phyloP scores from a whole-genome alignment of 2,797 vertebrate species.

The Sebastes steindachneri region DNA sequence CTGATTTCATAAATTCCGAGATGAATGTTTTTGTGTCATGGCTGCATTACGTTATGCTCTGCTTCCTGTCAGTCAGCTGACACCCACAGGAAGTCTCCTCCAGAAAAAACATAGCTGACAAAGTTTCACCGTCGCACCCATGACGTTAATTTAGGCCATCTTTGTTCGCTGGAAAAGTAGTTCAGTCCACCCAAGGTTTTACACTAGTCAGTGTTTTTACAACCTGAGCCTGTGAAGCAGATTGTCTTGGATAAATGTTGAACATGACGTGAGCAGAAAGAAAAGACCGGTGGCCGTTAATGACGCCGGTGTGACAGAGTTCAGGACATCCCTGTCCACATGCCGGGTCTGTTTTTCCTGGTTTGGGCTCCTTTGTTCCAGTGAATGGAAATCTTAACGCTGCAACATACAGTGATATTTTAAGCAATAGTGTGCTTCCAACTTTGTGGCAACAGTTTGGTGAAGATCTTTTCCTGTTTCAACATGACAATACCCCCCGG shows the following conservation, averaged over 20 bases:
- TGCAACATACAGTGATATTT: neutral
- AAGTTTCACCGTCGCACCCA: neutral
- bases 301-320: neutral
- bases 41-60: neutral
- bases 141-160: neutral
- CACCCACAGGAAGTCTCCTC: slow-evolving; percentile 17
- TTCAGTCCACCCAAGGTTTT: neutral
- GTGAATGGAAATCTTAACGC: neutral
- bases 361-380: neutral
- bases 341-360: neutral
- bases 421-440: neutral
- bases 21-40: neutral
- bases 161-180: neutral
- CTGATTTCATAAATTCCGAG: neutral
- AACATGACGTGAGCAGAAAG: neutral
- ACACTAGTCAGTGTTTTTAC: neutral
- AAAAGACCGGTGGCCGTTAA: neutral
- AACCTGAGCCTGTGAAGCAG: neutral
- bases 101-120: neutral
- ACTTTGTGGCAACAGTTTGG: neutral
- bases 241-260: neutral
- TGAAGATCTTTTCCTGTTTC: neutral
- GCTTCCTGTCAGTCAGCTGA: neutral
- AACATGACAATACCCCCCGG: neutral
- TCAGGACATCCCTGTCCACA: neutral